Conservation (phyloP, 2,113 vertebrate species). For the Rhadina sibilatrix region DNA sequence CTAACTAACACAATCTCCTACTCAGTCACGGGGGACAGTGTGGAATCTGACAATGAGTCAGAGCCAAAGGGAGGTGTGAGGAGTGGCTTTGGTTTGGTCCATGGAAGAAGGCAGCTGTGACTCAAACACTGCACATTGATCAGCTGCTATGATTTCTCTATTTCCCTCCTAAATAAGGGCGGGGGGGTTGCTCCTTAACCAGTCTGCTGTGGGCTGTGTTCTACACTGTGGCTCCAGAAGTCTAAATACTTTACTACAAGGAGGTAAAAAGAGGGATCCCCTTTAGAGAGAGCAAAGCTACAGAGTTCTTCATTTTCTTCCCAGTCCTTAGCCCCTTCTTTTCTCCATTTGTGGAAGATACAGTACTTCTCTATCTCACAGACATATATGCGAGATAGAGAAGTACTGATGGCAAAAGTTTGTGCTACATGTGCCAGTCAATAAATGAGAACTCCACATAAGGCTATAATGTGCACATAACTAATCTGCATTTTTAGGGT, state of each 20-base stretch:
- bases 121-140: neutral
- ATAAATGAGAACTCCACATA: neutral
- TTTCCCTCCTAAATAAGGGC: neutral
- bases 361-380: neutral
- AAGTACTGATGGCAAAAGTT: neutral
- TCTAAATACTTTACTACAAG: neutral
- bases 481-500: neutral
- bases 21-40: constrained; percentile 16
- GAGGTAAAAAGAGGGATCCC: neutral
- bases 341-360: neutral
- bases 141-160: neutral
- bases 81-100: constrained; percentile 9
- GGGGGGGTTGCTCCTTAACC: neutral
- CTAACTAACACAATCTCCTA: constrained; percentile 26
- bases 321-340: neutral
- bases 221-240: neutral
- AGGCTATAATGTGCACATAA: neutral
- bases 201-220: neutral
- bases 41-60: constrained; percentile 47
- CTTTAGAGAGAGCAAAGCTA: neutral
- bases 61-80: constrained; percentile 4
- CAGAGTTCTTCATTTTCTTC: neutral
- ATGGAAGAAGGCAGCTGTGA: neutral
- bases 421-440: neutral
- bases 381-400: neutral